Base-by-base conservation (phyloP, 2,113 vertebrate species). In the Grallaria varia region DNA sequence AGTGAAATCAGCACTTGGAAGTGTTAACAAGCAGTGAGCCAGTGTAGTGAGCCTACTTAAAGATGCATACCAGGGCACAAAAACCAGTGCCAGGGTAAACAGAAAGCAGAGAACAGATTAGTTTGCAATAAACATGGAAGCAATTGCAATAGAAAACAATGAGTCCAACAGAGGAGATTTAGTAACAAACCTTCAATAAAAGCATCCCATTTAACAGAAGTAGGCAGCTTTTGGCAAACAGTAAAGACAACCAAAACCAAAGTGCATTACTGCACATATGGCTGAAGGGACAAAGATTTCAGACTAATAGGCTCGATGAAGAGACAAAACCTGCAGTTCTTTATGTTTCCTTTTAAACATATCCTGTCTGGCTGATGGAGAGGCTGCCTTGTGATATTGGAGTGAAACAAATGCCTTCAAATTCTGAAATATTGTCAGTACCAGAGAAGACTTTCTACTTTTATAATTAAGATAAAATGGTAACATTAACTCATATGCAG, bases 101-200 rank as follows among this genome's bases (percentile, higher is more conserved):
- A 96, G 67, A 94, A 79, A 71, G 72, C 59, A 88, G 44, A 86
- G 76, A 78, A 74, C 44, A 89, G 85, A 93, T 78, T 89, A 79
- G 64, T 86, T 88, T 90, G 83, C 72, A 90, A 78, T 77, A 94
- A 95, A 80, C 59, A n/a, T 94, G 82, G 85, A 89, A 96, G 76
- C 64, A 94, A 76, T 89, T 93, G 95, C 73, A 62, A 40, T 18
- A 53, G 95, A 93, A 95, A 92, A 90, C 79, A 94, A 77, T 88
- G 73, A 73, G 27, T n/a, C 56, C 0, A 2, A 78, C 75, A 79
- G 74, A 89, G 42, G 53, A 87, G 60, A 74, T 90, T 76, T 67
- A 91, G 72, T 77, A 87, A 90, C 47, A 75, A 55, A 71, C 56
- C 84, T 77, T 63, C 76, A 93, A 68, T 78, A 60, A 87, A 94